A percentile compares a stretch with the other conserved stretches of the same genome.
Conservation (phyloP, 1,140 invertebrate species). For the Leptonema lineaticorne region DNA sequence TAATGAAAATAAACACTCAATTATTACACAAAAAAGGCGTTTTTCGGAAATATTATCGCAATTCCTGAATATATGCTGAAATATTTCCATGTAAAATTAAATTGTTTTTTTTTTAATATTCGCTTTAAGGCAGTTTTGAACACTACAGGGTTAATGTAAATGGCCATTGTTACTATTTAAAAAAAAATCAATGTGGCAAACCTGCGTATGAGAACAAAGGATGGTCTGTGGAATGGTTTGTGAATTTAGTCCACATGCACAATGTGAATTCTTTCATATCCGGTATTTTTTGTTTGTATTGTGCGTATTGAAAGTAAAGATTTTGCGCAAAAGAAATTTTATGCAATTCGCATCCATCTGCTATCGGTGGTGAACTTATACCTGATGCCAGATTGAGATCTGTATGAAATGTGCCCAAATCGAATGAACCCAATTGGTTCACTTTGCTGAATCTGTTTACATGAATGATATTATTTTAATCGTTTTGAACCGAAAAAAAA, state of each 20-base stretch:
- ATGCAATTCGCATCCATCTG: conserved; percentile 64
- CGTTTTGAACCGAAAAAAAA: too few species aligned
- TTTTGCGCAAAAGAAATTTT: conserved; percentile 67
- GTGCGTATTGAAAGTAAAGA: conserved; percentile 66
- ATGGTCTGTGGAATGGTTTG: conserved; percentile 77
- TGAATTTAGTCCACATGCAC: conserved; percentile 78
- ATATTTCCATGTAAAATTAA: too few species aligned
- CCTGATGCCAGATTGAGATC: conserved; percentile 40
- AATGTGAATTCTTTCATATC: conserved; percentile 79
- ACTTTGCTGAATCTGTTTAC: conserved; percentile 25
- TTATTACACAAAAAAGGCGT: too few species aligned
- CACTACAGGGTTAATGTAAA: too few species aligned
- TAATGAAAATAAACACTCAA: too few species aligned
- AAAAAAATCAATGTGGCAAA: too few species aligned
- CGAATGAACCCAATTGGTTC: conserved; percentile 44
- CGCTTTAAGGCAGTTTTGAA: too few species aligned
- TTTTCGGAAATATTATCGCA: too few species aligned
- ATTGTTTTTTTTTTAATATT: too few species aligned
- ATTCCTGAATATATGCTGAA: too few species aligned
- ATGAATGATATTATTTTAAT: too few species aligned
- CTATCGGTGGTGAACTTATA: conserved; percentile 19
- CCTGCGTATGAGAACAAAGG: conserved; percentile 79
- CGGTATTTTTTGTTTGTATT: conserved; percentile 69
- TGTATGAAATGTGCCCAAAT: conserved; percentile 43
- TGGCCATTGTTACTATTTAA: too few species aligned